Conservation (phyloP, 2,797 vertebrate genomes). For the Erpetoichthys calabaricus region DNA sequence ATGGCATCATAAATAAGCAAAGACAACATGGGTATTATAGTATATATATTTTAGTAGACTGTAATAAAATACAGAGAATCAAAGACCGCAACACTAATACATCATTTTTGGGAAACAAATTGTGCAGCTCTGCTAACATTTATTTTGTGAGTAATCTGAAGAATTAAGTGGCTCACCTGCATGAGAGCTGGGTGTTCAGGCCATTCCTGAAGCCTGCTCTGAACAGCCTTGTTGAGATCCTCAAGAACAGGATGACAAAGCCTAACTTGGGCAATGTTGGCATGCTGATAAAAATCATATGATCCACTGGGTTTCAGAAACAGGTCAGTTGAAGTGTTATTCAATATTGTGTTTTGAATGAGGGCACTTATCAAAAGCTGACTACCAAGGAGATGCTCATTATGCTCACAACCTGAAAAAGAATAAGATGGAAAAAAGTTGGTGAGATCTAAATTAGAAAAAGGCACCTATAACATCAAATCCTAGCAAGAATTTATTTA, state of each 20-base stretch:
- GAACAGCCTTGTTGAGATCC: constrained; percentile 54
- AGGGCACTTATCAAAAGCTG: constrained; percentile 70
- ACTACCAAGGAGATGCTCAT: constrained; percentile 64
- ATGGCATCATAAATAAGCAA: too few species aligned
- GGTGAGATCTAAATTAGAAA: not conserved
- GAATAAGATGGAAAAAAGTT: not conserved
- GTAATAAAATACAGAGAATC: not conserved
- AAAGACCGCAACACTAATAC: not conserved
- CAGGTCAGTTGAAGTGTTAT: constrained; percentile 45
- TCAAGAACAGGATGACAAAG: constrained; percentile 70
- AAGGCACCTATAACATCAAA: too few species aligned
- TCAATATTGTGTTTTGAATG: constrained; percentile 71
- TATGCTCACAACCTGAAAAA: constrained; percentile 64
- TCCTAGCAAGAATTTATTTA: too few species aligned
- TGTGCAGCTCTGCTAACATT: too few species aligned
- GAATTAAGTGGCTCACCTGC: constrained; percentile 51
- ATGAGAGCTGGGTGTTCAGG: constrained; percentile 81
- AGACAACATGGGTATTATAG: too few species aligned
- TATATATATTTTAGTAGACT: too few species aligned
- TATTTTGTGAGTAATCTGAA: not conserved
- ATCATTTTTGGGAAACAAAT: too few species aligned
- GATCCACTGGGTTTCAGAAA: constrained; percentile 55
- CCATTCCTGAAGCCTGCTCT: constrained; percentile 70
- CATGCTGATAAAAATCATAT: constrained; percentile 88
- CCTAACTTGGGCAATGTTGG: constrained; percentile 70